Evolutionary conservation across 1,140 invertebrate species (phyloP).

Genomic region (Notospermus geniculatus): DNA sequence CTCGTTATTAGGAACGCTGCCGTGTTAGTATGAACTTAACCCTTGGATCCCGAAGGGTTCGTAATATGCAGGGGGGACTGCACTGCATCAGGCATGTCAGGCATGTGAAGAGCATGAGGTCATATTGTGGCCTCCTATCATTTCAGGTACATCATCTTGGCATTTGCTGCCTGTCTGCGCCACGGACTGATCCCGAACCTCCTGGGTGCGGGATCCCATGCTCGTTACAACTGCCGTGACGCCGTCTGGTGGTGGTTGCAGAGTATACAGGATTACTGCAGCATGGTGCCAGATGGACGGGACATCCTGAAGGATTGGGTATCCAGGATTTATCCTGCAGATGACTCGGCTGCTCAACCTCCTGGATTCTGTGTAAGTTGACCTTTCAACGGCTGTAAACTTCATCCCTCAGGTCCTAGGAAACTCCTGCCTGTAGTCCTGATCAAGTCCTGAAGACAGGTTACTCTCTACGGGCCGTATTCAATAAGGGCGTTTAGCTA

Average conservation of each 20-base stretch:
- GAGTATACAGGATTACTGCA: constrained; percentile 76
- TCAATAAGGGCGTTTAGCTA: no score
- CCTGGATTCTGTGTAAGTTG: constrained; percentile 36
- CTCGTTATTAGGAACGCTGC: no score
- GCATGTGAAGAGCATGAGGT: no score
- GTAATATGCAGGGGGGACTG: no score
- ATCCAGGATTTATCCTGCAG: constrained; percentile 47
- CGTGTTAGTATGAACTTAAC: no score
- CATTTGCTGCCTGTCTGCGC: constrained; percentile 83
- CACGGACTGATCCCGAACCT: constrained; percentile 98
- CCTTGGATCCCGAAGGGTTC: no score
- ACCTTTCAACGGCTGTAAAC: not conserved
- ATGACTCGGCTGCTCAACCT: constrained; percentile 33
- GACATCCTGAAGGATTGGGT: constrained; percentile 49
- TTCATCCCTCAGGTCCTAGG: not conserved
- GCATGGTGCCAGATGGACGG: constrained; percentile 32
- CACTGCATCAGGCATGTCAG: no score
- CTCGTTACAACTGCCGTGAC: constrained; percentile 93
- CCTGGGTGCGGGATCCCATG: constrained; percentile 80
- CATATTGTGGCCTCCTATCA: no score
- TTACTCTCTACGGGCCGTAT: no score
- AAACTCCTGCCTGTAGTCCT: no score
- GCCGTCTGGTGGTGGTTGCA: constrained; percentile 99
- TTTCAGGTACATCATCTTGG: constrained; percentile 79
- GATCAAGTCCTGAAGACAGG: no score